Conservation (phyloP, 1,140 invertebrate genomes). For the Megalopta genalis region DNA sequence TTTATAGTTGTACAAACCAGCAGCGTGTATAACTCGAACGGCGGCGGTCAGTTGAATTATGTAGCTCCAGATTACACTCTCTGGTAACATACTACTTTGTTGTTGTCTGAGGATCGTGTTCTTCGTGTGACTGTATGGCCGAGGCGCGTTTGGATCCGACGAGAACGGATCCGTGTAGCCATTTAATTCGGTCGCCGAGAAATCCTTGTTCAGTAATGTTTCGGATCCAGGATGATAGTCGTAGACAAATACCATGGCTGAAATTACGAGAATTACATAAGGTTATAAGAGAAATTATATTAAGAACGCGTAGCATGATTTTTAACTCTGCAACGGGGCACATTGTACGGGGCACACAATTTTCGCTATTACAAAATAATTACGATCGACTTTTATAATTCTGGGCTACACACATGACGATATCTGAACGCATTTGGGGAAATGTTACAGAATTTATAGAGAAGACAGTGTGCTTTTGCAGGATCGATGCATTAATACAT, state of each 20-base stretch:
- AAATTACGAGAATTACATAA: constrained; percentile 65
- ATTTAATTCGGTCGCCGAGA: constrained; percentile 85
- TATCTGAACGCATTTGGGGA: too few species aligned
- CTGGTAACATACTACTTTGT: constrained; percentile 89
- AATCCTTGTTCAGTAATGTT: constrained; percentile 93
- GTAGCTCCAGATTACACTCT: constrained; percentile 96
- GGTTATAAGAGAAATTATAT: too few species aligned
- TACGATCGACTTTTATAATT: too few species aligned
- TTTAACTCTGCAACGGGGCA: too few species aligned
- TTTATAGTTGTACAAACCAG: constrained; percentile 76
- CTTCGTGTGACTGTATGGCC: constrained; percentile 91
- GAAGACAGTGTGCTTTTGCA: too few species aligned
- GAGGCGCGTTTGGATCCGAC: constrained; percentile 89
- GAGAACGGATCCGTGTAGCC: constrained; percentile 91
- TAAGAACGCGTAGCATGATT: too few species aligned
- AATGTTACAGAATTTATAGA: too few species aligned
- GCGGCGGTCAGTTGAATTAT: constrained; percentile 98
- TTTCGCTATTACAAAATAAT: too few species aligned
- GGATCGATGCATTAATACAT: constrained; percentile 75
- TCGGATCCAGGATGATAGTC: constrained; percentile 96
- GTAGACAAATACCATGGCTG: constrained; percentile 97
- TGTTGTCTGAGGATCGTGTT: constrained; percentile 87
- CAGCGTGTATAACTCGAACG: constrained; percentile 93
- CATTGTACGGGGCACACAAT: too few species aligned
- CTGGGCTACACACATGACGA: too few species aligned